Evolutionary conservation across 2,113 vertebrate species (phyloP).

Genomic region (Passer montanus): DNA sequence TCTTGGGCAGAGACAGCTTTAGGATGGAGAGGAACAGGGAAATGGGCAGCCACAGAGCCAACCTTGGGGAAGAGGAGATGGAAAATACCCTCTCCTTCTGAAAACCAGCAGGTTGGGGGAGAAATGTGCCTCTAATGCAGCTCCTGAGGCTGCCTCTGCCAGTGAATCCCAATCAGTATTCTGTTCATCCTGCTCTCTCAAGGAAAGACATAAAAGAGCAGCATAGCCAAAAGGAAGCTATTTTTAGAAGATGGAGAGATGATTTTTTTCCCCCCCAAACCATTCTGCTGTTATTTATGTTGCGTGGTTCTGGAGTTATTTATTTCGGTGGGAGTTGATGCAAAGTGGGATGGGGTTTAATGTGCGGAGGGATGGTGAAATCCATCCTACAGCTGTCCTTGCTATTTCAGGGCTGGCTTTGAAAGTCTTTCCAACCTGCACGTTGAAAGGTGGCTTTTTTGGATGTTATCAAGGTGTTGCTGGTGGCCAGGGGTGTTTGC

Average conservation of each 20-base stretch:
- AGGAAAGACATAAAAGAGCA: conserved; percentile 46
- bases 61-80: neutral
- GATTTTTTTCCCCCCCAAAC: neutral
- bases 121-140: neutral
- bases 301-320: conserved; percentile 17
- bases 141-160: neutral
- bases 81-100: neutral
- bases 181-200: conserved; percentile 13
- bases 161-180: conserved; percentile 3
- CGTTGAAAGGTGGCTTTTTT: neutral
- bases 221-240: conserved; percentile 41
- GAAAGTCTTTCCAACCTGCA: neutral
- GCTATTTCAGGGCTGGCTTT: neutral
- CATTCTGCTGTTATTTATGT: conserved; percentile 54
- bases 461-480: neutral
- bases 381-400: conserved; percentile 40
- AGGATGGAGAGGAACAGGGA: neutral
- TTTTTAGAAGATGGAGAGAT: conserved; percentile 42
- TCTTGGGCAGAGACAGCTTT: neutral
- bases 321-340: conserved; percentile 31
- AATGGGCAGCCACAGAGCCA: neutral
- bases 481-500: neutral
- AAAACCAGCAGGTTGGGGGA: neutral
- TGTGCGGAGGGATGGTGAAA: conserved; percentile 9
- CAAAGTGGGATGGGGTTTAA: conserved; percentile 28